Base-by-base conservation (phyloP, 2,888 invertebrate species). In the Xestia rhomboidea region DNA sequence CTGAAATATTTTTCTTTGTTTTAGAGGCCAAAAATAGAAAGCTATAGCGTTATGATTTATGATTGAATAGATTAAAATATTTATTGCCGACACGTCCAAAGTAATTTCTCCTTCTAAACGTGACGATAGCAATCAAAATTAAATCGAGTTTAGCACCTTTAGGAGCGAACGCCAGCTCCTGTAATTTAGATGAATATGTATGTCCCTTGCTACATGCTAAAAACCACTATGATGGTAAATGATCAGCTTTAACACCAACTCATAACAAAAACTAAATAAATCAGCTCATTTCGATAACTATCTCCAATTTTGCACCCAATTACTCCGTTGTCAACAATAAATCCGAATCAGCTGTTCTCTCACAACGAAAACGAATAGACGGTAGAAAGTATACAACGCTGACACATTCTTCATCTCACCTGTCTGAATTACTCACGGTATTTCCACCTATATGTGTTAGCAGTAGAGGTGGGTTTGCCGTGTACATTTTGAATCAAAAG, bases 311-410 rank as follows among this genome's bases (percentile, higher is more conserved):
- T 63, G 73, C 77, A 57, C 13, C 38, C 21, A 82, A 72, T 77
- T 62, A 86, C 68, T 63, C 60, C 63, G 79, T 72, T 81, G 84
- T 77, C 77, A 72, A 73, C 79, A 79, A 74, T 79, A 77, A 79
- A 81, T 82, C 80, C 60, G 46, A 83, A 78, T 88, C 90, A 90
- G 89, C 89, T 90, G 90, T 87, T 90, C 69, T 73, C 73, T 83
- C 71, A 87, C 82, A 90, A 90, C 83, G 90, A 90, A 91, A 89
- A 81, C 81, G 86, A 89, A 88, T 88, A 81, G 69, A 77, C 76
- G 82, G 85, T 91, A 90, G 91, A 91, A 91, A 90, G 91, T 90
- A 73, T 81, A 84, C 77, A 81, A 71, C 57, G 10, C 75, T 62
- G 64, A 57, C 73, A 76, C 79, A 79, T 82, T 86, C 78, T 85